These are phyloP conservation scores for Struthio camelus DNA, from an alignment of 2,113 vertebrate genomes.

Conservation along the genomic window DNA sequence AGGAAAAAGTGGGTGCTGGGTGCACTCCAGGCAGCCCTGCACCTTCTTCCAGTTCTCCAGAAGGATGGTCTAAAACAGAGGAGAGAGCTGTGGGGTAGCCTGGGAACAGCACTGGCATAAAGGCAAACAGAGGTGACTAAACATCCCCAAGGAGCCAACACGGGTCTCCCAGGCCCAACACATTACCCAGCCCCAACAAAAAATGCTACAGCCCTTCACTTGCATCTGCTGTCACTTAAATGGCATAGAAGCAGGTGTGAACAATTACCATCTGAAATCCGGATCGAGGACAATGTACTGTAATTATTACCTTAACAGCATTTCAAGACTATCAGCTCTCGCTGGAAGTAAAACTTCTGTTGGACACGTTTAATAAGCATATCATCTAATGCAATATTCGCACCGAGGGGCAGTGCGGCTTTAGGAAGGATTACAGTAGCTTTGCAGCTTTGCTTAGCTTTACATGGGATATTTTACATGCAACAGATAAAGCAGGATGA, in stretches of 20 bases:
- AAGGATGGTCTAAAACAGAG: no score
- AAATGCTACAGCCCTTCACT: neutral
- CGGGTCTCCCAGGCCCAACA: neutral
- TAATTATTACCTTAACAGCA: conserved; percentile 12
- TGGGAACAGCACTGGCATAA: neutral
- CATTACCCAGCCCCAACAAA: neutral
- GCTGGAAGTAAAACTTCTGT: conserved; percentile 18
- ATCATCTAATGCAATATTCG: conserved; percentile 1
- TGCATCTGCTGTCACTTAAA: neutral
- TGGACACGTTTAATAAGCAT: conserved; percentile 63
- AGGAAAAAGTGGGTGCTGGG: rapidly evolving
- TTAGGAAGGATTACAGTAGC: conserved; percentile 47
- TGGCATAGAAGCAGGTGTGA: neutral
- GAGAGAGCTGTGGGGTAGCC: neutral
- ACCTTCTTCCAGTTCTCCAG: no score
- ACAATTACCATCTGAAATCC: neutral
- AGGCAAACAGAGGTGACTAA: neutral
- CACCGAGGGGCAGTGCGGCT: conserved; percentile 17
- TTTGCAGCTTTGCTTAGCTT: conserved; percentile 65
- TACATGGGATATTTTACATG: conserved; percentile 39
- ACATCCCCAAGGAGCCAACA: neutral
- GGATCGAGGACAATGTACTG: neutral
- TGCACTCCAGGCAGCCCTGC: neutral
- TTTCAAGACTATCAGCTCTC: neutral
- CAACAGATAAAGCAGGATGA: conserved; percentile 43